Evolutionary conservation across 1,140 invertebrate genomes (phyloP).

Genomic region (Drosophila kikkawai): DNA sequence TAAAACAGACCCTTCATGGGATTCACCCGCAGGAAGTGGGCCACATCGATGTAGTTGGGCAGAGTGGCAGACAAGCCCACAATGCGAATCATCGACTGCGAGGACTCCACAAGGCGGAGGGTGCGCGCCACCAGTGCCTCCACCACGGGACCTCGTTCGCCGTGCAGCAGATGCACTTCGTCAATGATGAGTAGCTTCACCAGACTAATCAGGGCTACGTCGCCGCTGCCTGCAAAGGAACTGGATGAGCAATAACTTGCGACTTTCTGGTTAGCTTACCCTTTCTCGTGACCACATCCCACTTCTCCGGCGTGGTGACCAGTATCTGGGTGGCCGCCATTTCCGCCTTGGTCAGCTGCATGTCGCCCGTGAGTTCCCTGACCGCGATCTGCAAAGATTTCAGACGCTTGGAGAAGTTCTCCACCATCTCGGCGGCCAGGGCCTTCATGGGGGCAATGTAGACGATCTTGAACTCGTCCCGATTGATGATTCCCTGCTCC

Average conservation of each 20-base stretch:
- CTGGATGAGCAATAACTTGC: background rate
- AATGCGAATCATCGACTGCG: conserved; percentile 98
- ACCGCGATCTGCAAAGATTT: conserved; percentile 89
- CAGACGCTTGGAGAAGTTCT: conserved; percentile 95
- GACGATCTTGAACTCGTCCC: conserved; percentile 98
- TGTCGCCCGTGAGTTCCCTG: conserved; percentile 98
- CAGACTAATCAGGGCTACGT: conserved; percentile 95
- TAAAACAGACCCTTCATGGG: conserved; percentile 97
- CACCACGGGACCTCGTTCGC: conserved; percentile 98
- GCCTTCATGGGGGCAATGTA: conserved; percentile 99
- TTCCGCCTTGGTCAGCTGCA: conserved; percentile 98
- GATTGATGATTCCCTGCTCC: conserved; percentile 91
- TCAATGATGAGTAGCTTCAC: conserved; percentile 99
- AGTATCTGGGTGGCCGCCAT: conserved; percentile 99
- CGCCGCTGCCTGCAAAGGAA: conserved; percentile 87
- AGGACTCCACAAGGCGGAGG: conserved; percentile 96
- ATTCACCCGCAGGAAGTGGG: conserved; percentile 97
- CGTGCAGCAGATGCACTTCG: conserved; percentile 99
- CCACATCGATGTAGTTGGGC: conserved; percentile 99
- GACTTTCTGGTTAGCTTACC: conserved; percentile 78
- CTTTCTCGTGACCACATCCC: conserved; percentile 99
- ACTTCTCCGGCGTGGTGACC: conserved; percentile 99
- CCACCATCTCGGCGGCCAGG: conserved; percentile 98
- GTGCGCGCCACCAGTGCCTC: conserved; percentile 98
- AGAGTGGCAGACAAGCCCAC: conserved; percentile 99